Base-by-base conservation (phyloP, 1,140 invertebrate species). In the Drosophila lini region DNA sequence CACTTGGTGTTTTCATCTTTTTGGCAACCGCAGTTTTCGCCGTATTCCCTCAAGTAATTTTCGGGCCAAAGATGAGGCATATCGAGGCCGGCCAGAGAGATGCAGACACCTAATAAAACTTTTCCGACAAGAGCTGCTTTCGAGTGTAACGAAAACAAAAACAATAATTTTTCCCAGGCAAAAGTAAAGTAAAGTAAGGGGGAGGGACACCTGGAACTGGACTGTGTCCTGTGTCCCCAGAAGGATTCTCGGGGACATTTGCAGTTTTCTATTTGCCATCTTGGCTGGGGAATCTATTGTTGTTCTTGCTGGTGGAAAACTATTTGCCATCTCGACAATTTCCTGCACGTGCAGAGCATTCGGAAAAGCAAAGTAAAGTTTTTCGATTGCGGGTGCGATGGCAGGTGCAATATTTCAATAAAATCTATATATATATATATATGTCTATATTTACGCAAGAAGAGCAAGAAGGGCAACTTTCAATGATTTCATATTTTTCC, bases 31-130 rank as follows among this genome's bases (percentile, higher is more conserved):
- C 50, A 41, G 59, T 44, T 6, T 28, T 28, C 32, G 9, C 32
- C 22, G 42, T 22, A 68, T 58, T 89, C 78, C 84, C 84, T 70
- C 52, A 88, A 80, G 83, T 88, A 88, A 88, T 88, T 84, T 88
- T 82, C 73, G 63, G 74, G 58, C 50, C 52, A 77, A 50, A 58
- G 82, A 61, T 70, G 74, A 74, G 77, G 74, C 47, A 89, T 84
- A 89, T 88, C 78, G 83, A 25, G 34, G 19, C 34, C 36, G 80
- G 84, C 73, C 22, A 47, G 62, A 64, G 79, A 77, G 75, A 78
- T 89, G 84, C 84, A 89, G 85, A 89, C 84, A 89, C 85, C 84
- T 89, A 89, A 89, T 89, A 90, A 89, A 89, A 89, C 81, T 89
- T 88, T 88, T 89, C 64, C 84, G 80, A 84, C 78, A 89, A 89